Conservation (phyloP, 2,888 invertebrate genomes). For the Harpagoxenus sublaevis region DNA sequence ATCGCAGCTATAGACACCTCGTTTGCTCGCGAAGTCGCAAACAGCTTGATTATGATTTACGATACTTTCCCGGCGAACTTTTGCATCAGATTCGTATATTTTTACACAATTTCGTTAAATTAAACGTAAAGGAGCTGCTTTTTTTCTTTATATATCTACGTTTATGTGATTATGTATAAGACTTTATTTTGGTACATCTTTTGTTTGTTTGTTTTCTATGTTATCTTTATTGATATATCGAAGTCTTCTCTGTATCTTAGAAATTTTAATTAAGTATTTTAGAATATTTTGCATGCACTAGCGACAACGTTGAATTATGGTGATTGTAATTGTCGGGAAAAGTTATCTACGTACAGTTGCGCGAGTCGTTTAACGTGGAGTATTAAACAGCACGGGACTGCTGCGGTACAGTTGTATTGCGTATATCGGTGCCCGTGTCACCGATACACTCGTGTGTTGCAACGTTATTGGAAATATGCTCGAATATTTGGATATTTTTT, state of each 20-base stretch:
- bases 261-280: background rate
- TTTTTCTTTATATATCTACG: background rate
- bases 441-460: slow-evolving; percentile 22
- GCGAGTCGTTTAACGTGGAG: background rate
- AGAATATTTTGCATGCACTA: background rate
- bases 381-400: slow-evolving; percentile 14
- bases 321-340: background rate
- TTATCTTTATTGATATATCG: background rate
- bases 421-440: slow-evolving; percentile 2
- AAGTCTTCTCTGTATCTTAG: background rate
- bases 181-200: background rate
- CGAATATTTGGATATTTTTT: slow-evolving; percentile 75
- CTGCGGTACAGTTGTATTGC: background rate
- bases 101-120: slow-evolving; percentile 7
- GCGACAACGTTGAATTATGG: background rate
- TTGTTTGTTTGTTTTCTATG: background rate
- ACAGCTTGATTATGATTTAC: background rate
- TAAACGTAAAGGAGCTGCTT: background rate
- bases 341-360: too few species aligned
- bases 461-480: slow-evolving; percentile 72
- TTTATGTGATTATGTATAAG: background rate
- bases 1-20: background rate
- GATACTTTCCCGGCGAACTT: background rate
- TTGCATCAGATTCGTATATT: background rate
- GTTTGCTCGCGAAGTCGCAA: slow-evolving; percentile 10